Evolutionary conservation across 2,888 invertebrate species (phyloP), one percentile per base, ranked within the genome.

Genomic region (Acanthacorydalis orientalis): DNA sequence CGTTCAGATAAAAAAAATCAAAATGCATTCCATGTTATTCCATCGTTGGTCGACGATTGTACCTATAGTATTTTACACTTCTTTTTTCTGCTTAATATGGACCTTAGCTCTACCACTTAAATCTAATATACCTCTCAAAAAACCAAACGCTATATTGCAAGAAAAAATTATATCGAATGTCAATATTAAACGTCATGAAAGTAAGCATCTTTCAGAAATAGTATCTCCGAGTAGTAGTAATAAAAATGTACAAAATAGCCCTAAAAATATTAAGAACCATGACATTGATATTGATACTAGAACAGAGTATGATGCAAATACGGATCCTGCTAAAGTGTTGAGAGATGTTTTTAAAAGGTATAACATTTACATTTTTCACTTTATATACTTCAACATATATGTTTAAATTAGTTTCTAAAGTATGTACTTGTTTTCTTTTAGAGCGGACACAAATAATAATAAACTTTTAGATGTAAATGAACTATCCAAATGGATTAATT

Each of bases 401-500:
- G 8, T 42, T 31, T 33, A 35, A 35, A 46, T 7, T 37, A 8
- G 33, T 14, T 39, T 46, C n/a, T 42, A 32, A 32, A 31, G 15
- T 33, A 39, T 34, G 10, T 14, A 39, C 15, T 35, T 34, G 34
- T 15, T 11, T 7, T 47, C 51, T 65, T 61, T 37, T 56, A 78
- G 78, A 51, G 80, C 80, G 7, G 81, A 82, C 57, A 64, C 62
- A 11, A 71, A 79, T 57, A 65, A 64, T 38, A 75, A 78, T 56
- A 63, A 66, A 4, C 66, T 69, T 42, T 57, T 82, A 42, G 74
- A 73, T 51, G 72, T 75, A 15, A 72, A 72, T 52, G 83, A 83
- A 60, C 56, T 83, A 47, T 70, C 78, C 1, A 67, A 69, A 52
- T 81, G 80, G 70, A 82, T 83, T 32, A 73, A 79, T 52, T 63